A percentile compares a stretch with the other conserved stretches of the same genome.
Conservation (phyloP, 2,888 invertebrate genomes). For the Dromius quadrimaculatus region DNA sequence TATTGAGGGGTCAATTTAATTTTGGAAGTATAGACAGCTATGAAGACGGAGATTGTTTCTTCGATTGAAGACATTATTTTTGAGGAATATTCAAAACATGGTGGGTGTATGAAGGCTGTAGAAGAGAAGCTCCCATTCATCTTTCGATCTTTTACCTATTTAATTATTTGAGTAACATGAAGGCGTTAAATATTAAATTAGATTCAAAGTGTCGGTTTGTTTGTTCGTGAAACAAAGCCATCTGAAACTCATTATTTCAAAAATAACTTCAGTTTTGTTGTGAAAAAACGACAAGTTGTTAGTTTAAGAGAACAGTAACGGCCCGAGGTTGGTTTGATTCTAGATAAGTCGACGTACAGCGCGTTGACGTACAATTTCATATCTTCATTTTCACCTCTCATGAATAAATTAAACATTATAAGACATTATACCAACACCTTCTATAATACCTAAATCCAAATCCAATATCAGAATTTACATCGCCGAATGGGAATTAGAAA, state of each 20-base stretch:
- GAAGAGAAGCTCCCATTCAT: too few relatives aligned
- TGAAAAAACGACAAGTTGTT: slow-evolving; percentile 8
- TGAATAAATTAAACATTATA: slow-evolving; percentile 50
- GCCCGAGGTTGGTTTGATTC: slow-evolving; percentile 24
- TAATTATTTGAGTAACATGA: too few relatives aligned
- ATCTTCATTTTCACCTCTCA: slow-evolving; percentile 49
- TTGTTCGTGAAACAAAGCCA: not conserved
- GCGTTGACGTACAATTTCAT: slow-evolving; percentile 34
- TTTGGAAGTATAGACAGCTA: slow-evolving; percentile 10
- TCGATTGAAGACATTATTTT: too few relatives aligned
- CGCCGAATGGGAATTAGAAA: slow-evolving; percentile 6
- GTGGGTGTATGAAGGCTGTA: too few relatives aligned
- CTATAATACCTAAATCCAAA: slow-evolving; percentile 13
- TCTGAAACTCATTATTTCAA: not conserved
- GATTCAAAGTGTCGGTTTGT: not conserved
- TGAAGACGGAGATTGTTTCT: too few relatives aligned
- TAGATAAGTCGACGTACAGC: too few relatives aligned
- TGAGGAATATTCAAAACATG: too few relatives aligned
- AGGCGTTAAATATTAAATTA: slow-evolving; percentile 24
- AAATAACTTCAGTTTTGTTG: not conserved
- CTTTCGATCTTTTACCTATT: too few relatives aligned
- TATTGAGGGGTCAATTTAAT: slow-evolving; percentile 25
- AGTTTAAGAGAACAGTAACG: slow-evolving; percentile 35
- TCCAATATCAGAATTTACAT: slow-evolving; percentile 5
- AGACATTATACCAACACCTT: slow-evolving; percentile 46